Conservation (phyloP, 2,113 vertebrate species). For the Podocnemis expansa region DNA sequence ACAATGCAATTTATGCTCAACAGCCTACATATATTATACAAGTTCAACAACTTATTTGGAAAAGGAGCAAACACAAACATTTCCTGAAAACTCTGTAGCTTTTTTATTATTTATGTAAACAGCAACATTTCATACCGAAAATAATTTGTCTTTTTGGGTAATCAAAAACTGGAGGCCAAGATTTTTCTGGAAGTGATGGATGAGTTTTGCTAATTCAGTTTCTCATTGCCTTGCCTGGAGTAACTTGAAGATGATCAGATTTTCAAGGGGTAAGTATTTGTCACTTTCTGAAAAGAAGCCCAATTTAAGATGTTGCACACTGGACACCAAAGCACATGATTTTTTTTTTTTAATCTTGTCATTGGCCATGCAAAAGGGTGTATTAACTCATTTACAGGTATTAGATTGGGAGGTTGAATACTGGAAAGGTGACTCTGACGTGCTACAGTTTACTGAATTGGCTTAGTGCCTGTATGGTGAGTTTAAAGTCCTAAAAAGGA, state of each 20-base stretch:
- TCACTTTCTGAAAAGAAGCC: neutral
- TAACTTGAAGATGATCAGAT: neutral
- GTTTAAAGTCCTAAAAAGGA: neutral
- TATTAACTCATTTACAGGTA: neutral
- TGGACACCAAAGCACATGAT: neutral
- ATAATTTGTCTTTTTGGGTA: neutral
- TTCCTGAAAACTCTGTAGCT: neutral
- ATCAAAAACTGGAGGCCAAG: neutral
- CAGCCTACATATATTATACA: constrained; percentile 7
- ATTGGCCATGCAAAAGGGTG: neutral
- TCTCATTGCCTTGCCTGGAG: neutral
- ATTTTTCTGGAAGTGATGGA: neutral
- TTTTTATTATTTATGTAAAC: neutral
- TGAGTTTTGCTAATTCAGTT: neutral
- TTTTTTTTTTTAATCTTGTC: neutral
- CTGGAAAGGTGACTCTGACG: neutral
- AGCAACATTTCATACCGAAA: neutral
- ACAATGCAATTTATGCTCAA: constrained; percentile 35
- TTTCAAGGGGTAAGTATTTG: fast-evolving
- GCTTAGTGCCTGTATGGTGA: neutral
- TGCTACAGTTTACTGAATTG: neutral
- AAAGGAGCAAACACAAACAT: constrained; percentile 45
- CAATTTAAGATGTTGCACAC: neutral
- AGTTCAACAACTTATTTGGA: constrained; percentile 45
- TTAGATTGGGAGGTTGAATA: neutral